Evolutionary conservation across 2,888 invertebrate genomes (phyloP).

Genomic region (Atrina japonica): DNA sequence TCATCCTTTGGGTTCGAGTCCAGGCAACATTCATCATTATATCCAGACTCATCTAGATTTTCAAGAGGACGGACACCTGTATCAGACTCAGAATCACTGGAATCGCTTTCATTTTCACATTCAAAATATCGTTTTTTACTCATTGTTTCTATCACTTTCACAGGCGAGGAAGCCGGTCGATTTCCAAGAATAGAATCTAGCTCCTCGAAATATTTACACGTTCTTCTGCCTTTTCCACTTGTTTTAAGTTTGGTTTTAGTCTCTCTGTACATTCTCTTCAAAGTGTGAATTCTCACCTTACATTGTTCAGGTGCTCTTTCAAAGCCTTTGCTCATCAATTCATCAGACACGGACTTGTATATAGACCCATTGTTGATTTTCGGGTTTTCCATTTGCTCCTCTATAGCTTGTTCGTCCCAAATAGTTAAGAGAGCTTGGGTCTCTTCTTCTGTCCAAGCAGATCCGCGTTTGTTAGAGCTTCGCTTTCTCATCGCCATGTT

Average conservation of each 20-base stretch:
- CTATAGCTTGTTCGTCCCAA: slow-evolving; percentile 4
- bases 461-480: too few species aligned
- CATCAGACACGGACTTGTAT: slow-evolving; percentile 6
- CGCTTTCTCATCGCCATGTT: too few species aligned
- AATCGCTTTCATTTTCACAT: not conserved
- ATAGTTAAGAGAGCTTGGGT: not conserved
- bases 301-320: slow-evolving; percentile 21
- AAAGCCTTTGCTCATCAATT: slow-evolving; percentile 4
- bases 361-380: slow-evolving; percentile 10
- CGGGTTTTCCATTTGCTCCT: slow-evolving; percentile 12
- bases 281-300: slow-evolving; percentile 25
- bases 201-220: slow-evolving; percentile 23
- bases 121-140: slow-evolving; percentile 4
- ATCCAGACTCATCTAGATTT: slow-evolving; percentile 1
- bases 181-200: slow-evolving; percentile 18
- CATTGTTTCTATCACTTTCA: slow-evolving; percentile 16
- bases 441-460: not conserved
- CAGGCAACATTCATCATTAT: not conserved
- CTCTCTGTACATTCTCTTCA: slow-evolving; percentile 22
- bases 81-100: slow-evolving; percentile 12
- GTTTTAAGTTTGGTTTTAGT: slow-evolving; percentile 14
- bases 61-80: not conserved
- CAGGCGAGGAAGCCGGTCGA: slow-evolving; percentile 16
- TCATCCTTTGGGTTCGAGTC: not conserved
- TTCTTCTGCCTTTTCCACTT: slow-evolving; percentile 31